Evolutionary conservation across 1,140 invertebrate species (phyloP).

Genomic region (Tenebrio molitor): DNA sequence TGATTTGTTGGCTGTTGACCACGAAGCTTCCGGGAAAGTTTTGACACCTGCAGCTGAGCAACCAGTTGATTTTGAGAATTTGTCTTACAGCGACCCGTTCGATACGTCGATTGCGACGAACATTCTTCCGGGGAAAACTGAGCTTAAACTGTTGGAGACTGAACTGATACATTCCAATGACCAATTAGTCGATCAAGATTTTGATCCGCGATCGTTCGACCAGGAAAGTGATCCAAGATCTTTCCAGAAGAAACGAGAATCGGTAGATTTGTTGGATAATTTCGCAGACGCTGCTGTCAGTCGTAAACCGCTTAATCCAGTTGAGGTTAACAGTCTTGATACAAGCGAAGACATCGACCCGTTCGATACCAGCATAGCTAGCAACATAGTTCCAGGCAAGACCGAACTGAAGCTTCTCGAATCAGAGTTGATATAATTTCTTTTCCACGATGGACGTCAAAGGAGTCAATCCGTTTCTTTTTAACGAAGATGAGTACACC

Average conservation of each 20-base stretch:
- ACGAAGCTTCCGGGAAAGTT: conserved; percentile 73
- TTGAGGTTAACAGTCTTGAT: conserved; percentile 66
- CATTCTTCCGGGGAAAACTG: conserved; percentile 80
- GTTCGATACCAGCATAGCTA: conserved; percentile 85
- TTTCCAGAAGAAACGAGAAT: conserved; percentile 66
- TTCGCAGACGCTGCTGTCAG: conserved; percentile 76
- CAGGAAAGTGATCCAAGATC: conserved; percentile 69
- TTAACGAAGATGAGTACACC: conserved; percentile 75
- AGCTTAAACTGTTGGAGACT: conserved; percentile 81
- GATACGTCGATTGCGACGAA: conserved; percentile 84
- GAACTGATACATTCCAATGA: conserved; percentile 70
- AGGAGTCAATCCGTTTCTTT: conserved; percentile 82
- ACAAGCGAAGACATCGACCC: conserved; percentile 71
- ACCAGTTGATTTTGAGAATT: conserved; percentile 65
- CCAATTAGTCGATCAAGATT: conserved; percentile 65
- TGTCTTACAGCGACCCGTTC: conserved; percentile 78
- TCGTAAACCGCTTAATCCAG: conserved; percentile 77
- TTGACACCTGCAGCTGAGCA: conserved; percentile 69
- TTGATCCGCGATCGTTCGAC: conserved; percentile 70
- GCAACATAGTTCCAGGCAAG: conserved; percentile 80
- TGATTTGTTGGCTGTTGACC: conserved; percentile 73
- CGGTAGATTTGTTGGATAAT: conserved; percentile 69
- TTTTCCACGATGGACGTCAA: conserved; percentile 71
- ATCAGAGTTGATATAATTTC: conserved; percentile 69
- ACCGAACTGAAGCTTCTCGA: conserved; percentile 82